These are phyloP conservation scores for Ptilodon capucinus DNA, from an alignment of 2,888 invertebrate species.

Conservation along the genomic window DNA sequence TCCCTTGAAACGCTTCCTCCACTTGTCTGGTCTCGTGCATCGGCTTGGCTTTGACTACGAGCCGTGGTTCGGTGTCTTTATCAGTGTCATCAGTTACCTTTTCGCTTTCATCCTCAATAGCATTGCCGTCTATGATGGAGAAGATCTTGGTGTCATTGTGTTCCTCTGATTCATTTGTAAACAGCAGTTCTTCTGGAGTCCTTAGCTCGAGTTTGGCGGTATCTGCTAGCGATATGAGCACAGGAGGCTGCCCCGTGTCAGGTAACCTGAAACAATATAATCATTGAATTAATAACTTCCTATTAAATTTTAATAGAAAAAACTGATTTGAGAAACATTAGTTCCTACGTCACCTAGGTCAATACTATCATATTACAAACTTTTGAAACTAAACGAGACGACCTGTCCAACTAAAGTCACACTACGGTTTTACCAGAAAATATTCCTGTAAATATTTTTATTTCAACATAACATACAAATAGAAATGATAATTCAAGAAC, in stretches of 20 bases:
- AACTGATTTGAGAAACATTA: too few species aligned
- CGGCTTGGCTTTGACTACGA: conserved; percentile 70
- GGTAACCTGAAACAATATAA: conserved; percentile 79
- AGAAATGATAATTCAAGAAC: not conserved
- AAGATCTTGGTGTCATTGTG: conserved; percentile 72
- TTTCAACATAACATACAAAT: not conserved
- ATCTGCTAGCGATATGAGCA: conserved; percentile 84
- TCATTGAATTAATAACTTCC: too few species aligned
- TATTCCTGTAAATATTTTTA: not conserved
- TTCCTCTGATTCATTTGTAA: conserved; percentile 71
- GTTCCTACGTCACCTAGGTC: too few species aligned
- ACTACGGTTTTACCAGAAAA: too few species aligned
- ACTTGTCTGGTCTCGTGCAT: conserved; percentile 66
- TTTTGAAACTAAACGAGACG: too few species aligned
- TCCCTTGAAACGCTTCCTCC: conserved; percentile 63
- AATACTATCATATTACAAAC: too few species aligned
- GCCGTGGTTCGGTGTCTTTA: conserved; percentile 61
- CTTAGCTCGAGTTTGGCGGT: conserved; percentile 83
- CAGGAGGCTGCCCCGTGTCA: conserved; percentile 83
- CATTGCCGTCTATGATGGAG: conserved; percentile 57
- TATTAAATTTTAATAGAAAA: too few species aligned
- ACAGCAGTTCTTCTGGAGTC: conserved; percentile 78
- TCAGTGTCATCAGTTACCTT: conserved; percentile 44
- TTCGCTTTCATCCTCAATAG: conserved; percentile 46
- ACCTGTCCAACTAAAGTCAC: too few species aligned